Conservation (phyloP, 2,888 invertebrate genomes). For the Ophion obscuratus region DNA sequence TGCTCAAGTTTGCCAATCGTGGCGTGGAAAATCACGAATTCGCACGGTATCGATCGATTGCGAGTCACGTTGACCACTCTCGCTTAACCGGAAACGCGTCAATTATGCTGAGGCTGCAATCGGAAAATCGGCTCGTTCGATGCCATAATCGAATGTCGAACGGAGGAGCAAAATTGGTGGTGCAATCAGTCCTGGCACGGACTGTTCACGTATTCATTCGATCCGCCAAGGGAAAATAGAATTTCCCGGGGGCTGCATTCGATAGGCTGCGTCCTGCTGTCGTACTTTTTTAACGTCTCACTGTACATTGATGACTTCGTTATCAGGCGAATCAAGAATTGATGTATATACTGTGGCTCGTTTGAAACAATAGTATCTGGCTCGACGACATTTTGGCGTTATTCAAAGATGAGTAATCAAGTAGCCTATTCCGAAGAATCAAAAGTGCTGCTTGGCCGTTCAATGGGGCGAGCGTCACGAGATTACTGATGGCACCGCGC, state of each 20-base stretch:
- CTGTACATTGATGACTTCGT: not conserved
- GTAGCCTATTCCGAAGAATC: not conserved
- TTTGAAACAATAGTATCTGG: not conserved
- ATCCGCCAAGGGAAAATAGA: slow-evolving; percentile 22
- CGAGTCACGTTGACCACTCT: slow-evolving; percentile 37
- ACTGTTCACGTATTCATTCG: slow-evolving; percentile 14
- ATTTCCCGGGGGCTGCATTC: slow-evolving; percentile 8
- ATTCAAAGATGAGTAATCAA: not conserved
- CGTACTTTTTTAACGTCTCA: slow-evolving; percentile 1
- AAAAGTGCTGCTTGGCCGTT: not conserved
- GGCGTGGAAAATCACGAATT: not conserved
- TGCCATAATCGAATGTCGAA: slow-evolving; percentile 59
- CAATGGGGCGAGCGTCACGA: not conserved
- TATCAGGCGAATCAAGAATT: not conserved
- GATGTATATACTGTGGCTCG: not conserved
- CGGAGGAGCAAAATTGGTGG: slow-evolving; percentile 52
- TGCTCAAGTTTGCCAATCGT: slow-evolving; percentile 23
- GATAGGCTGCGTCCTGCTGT: not conserved
- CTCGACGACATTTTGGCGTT: not conserved
- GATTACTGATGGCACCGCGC: not conserved
- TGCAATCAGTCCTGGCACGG: slow-evolving; percentile 53
- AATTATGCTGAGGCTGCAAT: slow-evolving; percentile 63
- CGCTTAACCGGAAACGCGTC: slow-evolving; percentile 56
- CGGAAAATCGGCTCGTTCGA: slow-evolving; percentile 39
- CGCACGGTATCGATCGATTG: not conserved